A percentile compares a stretch with the other conserved stretches of the same genome.
These are phyloP conservation scores for Phylloscopus trochilus DNA, from an alignment of 2,113 vertebrate genomes.

Conservation along the genomic window DNA sequence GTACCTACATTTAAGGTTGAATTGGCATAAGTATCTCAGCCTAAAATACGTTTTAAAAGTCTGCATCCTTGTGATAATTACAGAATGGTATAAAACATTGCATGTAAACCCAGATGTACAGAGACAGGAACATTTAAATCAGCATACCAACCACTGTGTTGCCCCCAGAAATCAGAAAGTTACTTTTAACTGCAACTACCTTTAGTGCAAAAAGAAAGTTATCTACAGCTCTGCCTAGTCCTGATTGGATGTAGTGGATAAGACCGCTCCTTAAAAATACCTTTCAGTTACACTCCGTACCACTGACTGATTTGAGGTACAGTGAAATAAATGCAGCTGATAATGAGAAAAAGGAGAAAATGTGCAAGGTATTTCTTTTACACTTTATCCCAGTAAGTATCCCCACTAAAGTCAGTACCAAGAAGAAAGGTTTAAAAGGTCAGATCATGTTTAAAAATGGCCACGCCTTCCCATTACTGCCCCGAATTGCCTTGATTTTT, in stretches of 20 bases:
- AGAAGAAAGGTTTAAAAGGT: not conserved
- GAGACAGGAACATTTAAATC: not conserved
- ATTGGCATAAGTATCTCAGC: not conserved
- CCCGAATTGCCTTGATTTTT: not conserved
- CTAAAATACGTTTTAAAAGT: not conserved
- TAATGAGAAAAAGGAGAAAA: not conserved
- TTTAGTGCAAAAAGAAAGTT: not conserved
- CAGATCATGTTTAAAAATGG: not conserved
- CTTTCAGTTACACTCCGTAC: not conserved
- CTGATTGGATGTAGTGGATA: not conserved
- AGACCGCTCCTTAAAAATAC: not conserved
- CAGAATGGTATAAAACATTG: not conserved
- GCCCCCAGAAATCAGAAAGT: not conserved
- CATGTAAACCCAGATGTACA: not conserved
- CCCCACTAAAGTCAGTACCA: not conserved
- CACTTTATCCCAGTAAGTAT: not conserved
- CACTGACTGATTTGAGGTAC: not conserved
- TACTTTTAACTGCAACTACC: not conserved
- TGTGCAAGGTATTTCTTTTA: not conserved
- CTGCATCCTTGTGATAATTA: not conserved
- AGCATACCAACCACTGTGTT: not conserved
- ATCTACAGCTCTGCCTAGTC: not conserved
- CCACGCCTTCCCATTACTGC: not conserved
- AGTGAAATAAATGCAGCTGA: not conserved
- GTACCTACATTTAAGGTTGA: not conserved